These are phyloP conservation scores for Mugil cephalus DNA, from an alignment of 2,113 vertebrate species.

Conservation along the genomic window DNA sequence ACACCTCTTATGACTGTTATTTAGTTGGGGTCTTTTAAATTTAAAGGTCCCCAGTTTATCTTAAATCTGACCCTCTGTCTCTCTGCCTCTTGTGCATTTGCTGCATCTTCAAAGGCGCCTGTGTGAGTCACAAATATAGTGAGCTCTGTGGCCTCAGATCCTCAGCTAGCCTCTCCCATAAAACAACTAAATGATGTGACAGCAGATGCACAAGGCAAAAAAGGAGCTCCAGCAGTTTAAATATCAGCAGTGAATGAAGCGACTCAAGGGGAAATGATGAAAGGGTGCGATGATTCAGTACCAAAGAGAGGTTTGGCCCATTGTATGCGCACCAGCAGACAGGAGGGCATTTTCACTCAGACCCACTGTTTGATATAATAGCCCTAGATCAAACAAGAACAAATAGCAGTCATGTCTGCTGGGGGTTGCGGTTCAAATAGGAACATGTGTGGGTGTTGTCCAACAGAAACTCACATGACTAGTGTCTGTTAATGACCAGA, in stretches of 20 bases:
- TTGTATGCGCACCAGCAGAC: background rate
- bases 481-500: too few relatives aligned
- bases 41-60: too few relatives aligned
- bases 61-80: background rate
- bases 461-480: too few relatives aligned
- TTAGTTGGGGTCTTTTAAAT: too few relatives aligned
- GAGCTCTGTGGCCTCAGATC: constrained; percentile 14
- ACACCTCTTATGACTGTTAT: too few relatives aligned
- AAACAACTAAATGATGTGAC: constrained; percentile 35
- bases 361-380: background rate
- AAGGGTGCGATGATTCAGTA: constrained; percentile 1
- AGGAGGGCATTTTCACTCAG: constrained; percentile 1
- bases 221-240: constrained; percentile 3
- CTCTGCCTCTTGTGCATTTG: background rate
- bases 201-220: constrained; percentile 13
- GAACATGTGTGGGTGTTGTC: too few relatives aligned
- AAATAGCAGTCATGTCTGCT: background rate
- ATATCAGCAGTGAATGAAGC: constrained; percentile 7
- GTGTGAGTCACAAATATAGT: constrained; percentile 22
- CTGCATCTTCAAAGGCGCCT: background rate
- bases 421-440: too few relatives aligned
- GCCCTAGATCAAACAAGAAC: background rate
- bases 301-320: constrained; percentile 1
- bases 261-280: constrained; percentile 15
- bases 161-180: constrained; percentile 7